Evolutionary conservation across 1,140 invertebrate species (phyloP).

Genomic region (Macrosteles quadrilineatus): DNA sequence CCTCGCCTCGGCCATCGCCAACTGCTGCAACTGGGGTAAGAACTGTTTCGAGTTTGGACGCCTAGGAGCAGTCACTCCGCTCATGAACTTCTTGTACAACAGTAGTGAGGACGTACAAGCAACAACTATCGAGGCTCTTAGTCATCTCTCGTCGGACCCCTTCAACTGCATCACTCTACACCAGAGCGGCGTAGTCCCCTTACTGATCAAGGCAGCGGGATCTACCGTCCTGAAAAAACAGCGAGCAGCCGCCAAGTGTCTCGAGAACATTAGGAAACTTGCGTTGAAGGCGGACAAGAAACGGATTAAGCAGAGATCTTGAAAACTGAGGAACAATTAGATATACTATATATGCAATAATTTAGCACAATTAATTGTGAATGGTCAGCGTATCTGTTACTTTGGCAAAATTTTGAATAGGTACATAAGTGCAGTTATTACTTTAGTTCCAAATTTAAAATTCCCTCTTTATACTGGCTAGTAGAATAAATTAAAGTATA

Average conservation of each 20-base stretch:
- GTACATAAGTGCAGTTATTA: too few relatives aligned
- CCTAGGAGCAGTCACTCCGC: constrained; percentile 80
- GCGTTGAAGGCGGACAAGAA: constrained; percentile 63
- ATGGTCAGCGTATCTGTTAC: too few relatives aligned
- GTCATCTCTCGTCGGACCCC: constrained; percentile 85
- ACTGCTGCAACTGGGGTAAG: constrained; percentile 80
- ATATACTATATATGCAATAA: too few relatives aligned
- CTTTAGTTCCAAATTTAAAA: too few relatives aligned
- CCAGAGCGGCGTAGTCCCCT: constrained; percentile 68
- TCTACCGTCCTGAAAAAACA: constrained; percentile 84
- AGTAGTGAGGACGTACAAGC: constrained; percentile 69
- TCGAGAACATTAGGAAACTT: constrained; percentile 82
- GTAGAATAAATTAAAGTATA: too few relatives aligned
- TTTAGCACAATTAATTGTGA: too few relatives aligned
- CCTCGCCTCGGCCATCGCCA: constrained; percentile 85
- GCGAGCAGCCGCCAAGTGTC: constrained; percentile 86
- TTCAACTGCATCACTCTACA: constrained; percentile 95
- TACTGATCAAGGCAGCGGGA: constrained; percentile 84
- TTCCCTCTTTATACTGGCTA: too few relatives aligned
- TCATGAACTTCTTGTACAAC: constrained; percentile 77
- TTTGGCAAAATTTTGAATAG: too few relatives aligned
- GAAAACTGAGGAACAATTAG: too few relatives aligned
- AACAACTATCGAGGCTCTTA: constrained; percentile 82
- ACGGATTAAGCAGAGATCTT: background rate
- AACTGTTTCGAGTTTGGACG: constrained; percentile 84